A percentile compares a stretch with the other conserved stretches of the same genome.
phyloP scores from a whole-genome alignment of 2,113 vertebrate species.

The cattle (Bos taurus) region DNA sequence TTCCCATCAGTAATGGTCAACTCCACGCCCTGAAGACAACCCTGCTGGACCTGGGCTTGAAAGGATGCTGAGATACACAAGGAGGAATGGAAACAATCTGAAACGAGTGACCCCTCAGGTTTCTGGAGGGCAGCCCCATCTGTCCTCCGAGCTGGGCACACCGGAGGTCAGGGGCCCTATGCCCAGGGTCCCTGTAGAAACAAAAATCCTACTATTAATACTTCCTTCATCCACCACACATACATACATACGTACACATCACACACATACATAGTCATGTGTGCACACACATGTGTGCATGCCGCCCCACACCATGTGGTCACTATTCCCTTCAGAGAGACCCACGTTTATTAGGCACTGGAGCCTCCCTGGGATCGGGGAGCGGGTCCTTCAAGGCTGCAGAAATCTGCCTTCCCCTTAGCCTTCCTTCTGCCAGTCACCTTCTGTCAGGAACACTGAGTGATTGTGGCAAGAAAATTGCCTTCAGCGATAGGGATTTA shows the following conservation, averaged over 20 bases:
- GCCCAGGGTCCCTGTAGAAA: not conserved
- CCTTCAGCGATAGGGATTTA: slow-evolving; percentile 77
- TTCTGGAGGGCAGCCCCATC: too few species aligned
- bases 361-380: accelerated
- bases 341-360: not conserved
- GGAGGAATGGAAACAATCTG: not conserved
- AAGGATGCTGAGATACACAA: not conserved
- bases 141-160: not conserved
- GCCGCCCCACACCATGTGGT: not conserved
- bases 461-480: slow-evolving; percentile 80
- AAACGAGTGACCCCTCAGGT: accelerated
- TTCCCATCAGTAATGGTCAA: not conserved
- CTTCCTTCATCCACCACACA: accelerated
- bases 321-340: not conserved
- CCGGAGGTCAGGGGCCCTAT: accelerated
- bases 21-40: not conserved
- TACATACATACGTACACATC: not conserved
- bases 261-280: not conserved
- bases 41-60: not conserved
- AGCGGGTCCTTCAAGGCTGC: slow-evolving; percentile 36
- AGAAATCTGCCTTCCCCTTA: slow-evolving; percentile 72
- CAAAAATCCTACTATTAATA: not conserved
- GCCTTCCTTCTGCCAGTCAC: slow-evolving; percentile 60
- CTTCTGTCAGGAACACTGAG: slow-evolving; percentile 78
- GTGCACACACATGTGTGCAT: not conserved